Conservation (phyloP, 1,140 invertebrate genomes). For the Drosophila aff. region DNA sequence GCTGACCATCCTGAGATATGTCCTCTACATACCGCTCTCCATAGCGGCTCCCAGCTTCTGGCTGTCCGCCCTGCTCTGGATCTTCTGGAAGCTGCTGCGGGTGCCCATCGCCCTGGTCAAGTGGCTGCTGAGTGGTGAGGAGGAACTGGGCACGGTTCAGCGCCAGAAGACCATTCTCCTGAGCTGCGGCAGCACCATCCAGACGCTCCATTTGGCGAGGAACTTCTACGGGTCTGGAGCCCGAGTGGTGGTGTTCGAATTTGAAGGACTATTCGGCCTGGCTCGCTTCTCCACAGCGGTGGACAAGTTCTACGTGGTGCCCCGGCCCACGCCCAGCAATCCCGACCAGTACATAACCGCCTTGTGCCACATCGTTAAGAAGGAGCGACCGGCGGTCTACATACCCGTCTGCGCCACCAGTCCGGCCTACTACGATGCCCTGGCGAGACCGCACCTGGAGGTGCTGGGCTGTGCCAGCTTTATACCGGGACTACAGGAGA, state of each 20-base stretch:
- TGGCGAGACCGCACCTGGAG: constrained; percentile 92
- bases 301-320: constrained; percentile 91
- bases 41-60: constrained; percentile 90
- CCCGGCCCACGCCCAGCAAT: constrained; percentile 88
- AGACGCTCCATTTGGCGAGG: constrained; percentile 91
- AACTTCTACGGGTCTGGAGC: constrained; percentile 92
- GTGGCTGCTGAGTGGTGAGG: constrained; percentile 86
- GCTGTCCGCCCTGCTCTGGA: constrained; percentile 90
- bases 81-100: constrained; percentile 90
- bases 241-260: constrained; percentile 91
- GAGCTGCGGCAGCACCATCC: constrained; percentile 93
- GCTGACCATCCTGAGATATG: constrained; percentile 59
- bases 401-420: constrained; percentile 91
- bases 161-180: constrained; percentile 90
- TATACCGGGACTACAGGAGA: constrained; percentile 90
- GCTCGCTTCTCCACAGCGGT: constrained; percentile 92
- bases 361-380: constrained; percentile 90
- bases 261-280: constrained; percentile 90
- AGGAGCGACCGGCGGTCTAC: constrained; percentile 90
- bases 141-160: constrained; percentile 84
- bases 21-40: constrained; percentile 88
- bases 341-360: constrained; percentile 90
- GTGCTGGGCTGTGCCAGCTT: constrained; percentile 91
- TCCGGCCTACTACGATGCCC: constrained; percentile 91
- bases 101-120: constrained; percentile 89